Percentiles rank a stretch among this genome's conserved stretches.
These are phyloP conservation scores for Aradus depressus DNA, from an alignment of 2,888 invertebrate genomes.

Conservation along the genomic window DNA sequence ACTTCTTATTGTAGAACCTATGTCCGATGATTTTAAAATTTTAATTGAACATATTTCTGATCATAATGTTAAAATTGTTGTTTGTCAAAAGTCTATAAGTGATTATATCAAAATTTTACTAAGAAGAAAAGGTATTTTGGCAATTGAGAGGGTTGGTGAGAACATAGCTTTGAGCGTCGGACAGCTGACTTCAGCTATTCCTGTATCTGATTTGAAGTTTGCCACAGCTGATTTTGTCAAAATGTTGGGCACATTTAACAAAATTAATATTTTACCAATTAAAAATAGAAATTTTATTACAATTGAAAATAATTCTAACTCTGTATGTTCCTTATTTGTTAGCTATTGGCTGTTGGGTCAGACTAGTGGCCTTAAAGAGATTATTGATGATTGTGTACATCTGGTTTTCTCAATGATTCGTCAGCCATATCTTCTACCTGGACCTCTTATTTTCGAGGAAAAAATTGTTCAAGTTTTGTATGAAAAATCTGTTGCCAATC, in stretches of 20 bases:
- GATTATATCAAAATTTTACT: constrained; percentile 1
- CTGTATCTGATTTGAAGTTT: not conserved
- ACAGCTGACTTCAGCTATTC: not conserved
- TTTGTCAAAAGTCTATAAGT: constrained; percentile 9
- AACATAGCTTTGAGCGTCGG: not conserved
- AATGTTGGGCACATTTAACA: not conserved
- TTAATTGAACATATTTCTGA: not conserved
- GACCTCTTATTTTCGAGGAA: constrained; percentile 9
- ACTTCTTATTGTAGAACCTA: not conserved
- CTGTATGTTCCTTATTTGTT: constrained; percentile 2
- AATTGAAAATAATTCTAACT: not conserved
- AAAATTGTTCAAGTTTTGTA: not conserved
- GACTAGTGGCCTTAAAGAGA: not conserved
- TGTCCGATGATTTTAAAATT: not conserved
- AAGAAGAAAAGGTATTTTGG: constrained; percentile 1
- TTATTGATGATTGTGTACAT: not conserved
- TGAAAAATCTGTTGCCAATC: not conserved
- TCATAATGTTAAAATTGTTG: not conserved
- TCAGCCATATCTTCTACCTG: constrained; percentile 5
- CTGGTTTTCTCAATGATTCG: not conserved
- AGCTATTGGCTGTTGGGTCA: not conserved
- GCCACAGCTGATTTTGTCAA: not conserved
- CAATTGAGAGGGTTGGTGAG: constrained; percentile 1
- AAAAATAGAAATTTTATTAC: not conserved
- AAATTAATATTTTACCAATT: not conserved